Evolutionary conservation across 2,888 invertebrate species (phyloP).

Genomic region (Oxyscelio sp.): DNA sequence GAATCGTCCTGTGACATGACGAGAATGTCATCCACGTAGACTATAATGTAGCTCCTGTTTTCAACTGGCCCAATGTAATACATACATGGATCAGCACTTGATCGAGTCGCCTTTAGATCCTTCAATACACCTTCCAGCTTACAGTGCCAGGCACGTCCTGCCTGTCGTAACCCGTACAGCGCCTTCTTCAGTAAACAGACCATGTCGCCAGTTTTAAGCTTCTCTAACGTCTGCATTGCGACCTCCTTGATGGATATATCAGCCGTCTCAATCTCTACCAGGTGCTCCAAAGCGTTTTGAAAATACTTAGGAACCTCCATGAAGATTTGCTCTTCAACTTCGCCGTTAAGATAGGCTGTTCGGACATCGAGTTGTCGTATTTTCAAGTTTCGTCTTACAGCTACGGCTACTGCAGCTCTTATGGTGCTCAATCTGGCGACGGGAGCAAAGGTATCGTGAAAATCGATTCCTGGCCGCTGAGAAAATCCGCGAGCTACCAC

Average conservation of each 20-base stretch:
- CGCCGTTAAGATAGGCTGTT: constrained; percentile 16
- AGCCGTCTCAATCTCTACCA: neutral
- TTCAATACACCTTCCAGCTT: constrained; percentile 18
- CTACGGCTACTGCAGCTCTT: neutral
- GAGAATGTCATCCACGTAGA: constrained; percentile 79
- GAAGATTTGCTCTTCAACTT: neutral
- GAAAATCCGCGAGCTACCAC: constrained; percentile 44
- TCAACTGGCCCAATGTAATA: constrained; percentile 58
- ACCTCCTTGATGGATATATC: neutral
- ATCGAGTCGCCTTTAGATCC: constrained; percentile 10
- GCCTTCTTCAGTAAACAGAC: neutral
- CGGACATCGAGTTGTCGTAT: constrained; percentile 9
- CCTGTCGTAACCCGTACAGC: constrained; percentile 48
- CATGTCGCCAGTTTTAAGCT: neutral
- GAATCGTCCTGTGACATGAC: constrained; percentile 58
- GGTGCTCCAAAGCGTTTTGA: neutral
- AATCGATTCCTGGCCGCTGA: constrained; percentile 35
- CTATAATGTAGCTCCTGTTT: constrained; percentile 60
- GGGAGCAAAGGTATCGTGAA: constrained; percentile 29
- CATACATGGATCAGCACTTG: constrained; percentile 62
- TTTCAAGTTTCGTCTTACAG: neutral
- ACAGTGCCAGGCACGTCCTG: constrained; percentile 43
- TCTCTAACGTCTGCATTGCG: neutral
- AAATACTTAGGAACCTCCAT: constrained; percentile 1
- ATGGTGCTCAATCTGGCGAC: constrained; percentile 11